phyloP scores from a whole-genome alignment of 92 coral and sea anemone species.

The Montipora capitata region DNA sequence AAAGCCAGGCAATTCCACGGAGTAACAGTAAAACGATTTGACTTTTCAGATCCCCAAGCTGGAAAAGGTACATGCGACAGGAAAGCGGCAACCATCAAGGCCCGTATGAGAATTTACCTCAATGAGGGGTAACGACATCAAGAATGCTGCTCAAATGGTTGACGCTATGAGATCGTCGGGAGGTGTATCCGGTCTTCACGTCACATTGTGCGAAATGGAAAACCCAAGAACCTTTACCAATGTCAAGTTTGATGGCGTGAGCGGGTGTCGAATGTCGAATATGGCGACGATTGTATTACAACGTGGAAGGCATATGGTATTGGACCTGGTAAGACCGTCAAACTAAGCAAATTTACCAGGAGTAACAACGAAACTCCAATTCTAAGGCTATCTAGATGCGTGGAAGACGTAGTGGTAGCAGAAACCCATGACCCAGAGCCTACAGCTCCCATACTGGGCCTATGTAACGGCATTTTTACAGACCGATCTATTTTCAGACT shows the following conservation, averaged over 20 bases:
- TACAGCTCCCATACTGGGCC: no score
- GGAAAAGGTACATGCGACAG: constrained; percentile 37
- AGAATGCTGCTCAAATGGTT: constrained; percentile 56
- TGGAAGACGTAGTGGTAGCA: background rate
- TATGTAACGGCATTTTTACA: no score
- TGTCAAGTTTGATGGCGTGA: constrained; percentile 54
- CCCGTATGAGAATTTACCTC: constrained; percentile 33
- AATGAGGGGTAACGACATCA: constrained; percentile 57
- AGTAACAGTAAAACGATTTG: constrained; percentile 11
- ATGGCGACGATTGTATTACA: constrained; percentile 30
- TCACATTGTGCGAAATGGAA: constrained; percentile 50
- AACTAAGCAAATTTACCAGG: constrained; percentile 8
- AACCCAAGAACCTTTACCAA: background rate
- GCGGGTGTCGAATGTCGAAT: constrained; percentile 43
- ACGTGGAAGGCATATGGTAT: constrained; percentile 37
- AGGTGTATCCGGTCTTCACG: constrained; percentile 55
- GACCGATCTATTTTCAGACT: no score
- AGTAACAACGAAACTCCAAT: background rate
- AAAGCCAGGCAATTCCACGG: background rate
- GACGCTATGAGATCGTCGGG: constrained; percentile 44
- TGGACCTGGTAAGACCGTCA: background rate
- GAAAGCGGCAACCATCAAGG: constrained; percentile 46
- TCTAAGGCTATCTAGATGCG: background rate
- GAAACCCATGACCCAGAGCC: no score
- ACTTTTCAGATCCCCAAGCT: constrained; percentile 52